Evolutionary conservation across 2,113 vertebrate genomes (phyloP).

Genomic region (Brachionichthys hirsutus): DNA sequence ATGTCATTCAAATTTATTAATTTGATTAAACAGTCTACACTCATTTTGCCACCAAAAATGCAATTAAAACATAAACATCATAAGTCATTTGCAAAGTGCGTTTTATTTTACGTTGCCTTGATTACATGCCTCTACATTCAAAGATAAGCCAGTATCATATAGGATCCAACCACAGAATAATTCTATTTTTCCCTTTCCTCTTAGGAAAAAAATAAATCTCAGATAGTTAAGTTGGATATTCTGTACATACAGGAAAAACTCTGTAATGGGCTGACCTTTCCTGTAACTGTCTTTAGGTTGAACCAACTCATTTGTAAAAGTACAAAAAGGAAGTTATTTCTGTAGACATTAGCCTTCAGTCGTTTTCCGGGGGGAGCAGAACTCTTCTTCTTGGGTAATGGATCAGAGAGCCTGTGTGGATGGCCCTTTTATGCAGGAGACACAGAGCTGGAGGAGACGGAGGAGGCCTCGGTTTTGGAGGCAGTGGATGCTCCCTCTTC

Average conservation of each 20-base stretch:
- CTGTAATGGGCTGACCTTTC: slow-evolving; percentile 71
- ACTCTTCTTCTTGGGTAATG: slow-evolving; percentile 69
- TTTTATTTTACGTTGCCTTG: slow-evolving; percentile 82
- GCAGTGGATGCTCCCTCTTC: slow-evolving; percentile 85
- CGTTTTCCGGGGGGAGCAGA: slow-evolving; percentile 71
- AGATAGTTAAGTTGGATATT: slow-evolving; percentile 70
- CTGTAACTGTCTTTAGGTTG: slow-evolving; percentile 78
- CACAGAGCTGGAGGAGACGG: slow-evolving; percentile 91
- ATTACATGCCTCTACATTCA: slow-evolving; percentile 84
- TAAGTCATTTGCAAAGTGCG: slow-evolving; percentile 79
- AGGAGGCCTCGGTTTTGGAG: slow-evolving; percentile 92
- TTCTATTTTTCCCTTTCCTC: slow-evolving; percentile 62
- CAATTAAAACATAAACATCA: slow-evolving; percentile 76
- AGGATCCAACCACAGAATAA: slow-evolving; percentile 74
- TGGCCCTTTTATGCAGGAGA: slow-evolving; percentile 85
- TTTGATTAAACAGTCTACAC: slow-evolving; percentile 67
- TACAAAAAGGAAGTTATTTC: slow-evolving; percentile 74
- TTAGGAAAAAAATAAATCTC: slow-evolving; percentile 64
- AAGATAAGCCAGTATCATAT: slow-evolving; percentile 80
- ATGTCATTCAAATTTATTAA: slow-evolving; percentile 66
- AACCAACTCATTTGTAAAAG: slow-evolving; percentile 75
- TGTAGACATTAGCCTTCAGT: slow-evolving; percentile 74
- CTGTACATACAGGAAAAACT: slow-evolving; percentile 79
- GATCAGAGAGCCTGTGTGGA: slow-evolving; percentile 35
- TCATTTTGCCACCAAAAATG: slow-evolving; percentile 51